These are phyloP conservation scores for Sinonovacula constricta DNA, from an alignment of 1,140 invertebrate genomes.

Conservation along the genomic window DNA sequence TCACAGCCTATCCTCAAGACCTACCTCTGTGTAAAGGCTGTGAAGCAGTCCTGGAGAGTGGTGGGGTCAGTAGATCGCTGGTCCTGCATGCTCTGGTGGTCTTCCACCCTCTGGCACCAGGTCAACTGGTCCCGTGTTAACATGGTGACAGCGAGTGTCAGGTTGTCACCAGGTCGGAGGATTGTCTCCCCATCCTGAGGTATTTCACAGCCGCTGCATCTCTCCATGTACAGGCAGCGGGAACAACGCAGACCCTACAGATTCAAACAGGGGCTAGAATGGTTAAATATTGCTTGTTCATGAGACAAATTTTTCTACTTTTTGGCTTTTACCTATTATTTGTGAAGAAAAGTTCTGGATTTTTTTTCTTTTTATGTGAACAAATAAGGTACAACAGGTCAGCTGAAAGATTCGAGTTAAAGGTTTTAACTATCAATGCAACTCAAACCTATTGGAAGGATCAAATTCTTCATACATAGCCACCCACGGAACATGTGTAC, in stretches of 20 bases:
- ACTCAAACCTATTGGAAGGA: no score
- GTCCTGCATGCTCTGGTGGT: conserved; percentile 76
- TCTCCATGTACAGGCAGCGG: conserved; percentile 82
- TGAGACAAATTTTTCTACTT: no score
- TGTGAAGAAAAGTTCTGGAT: no score
- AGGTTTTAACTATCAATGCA: no score
- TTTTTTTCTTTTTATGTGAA: no score
- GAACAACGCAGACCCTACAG: conserved; percentile 83
- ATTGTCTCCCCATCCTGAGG: conserved; percentile 79
- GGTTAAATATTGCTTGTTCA: no score
- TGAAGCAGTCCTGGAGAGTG: conserved; percentile 84
- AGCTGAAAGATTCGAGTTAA: no score
- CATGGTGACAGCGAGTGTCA: conserved; percentile 80
- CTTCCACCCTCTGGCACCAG: conserved; percentile 35
- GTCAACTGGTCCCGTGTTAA: conserved; percentile 57
- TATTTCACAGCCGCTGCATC: conserved; percentile 84
- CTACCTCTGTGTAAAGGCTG: conserved; percentile 84
- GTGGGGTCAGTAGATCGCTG: conserved; percentile 80
- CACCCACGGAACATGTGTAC: no score
- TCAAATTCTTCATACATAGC: no score
- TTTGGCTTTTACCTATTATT: no score
- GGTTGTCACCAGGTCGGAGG: conserved; percentile 82
- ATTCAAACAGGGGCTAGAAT: no score
- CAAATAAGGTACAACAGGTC: no score
- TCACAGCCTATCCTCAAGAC: background rate